Evolutionary conservation across 2,888 invertebrate species (phyloP).

Genomic region (Lottia scabra): DNA sequence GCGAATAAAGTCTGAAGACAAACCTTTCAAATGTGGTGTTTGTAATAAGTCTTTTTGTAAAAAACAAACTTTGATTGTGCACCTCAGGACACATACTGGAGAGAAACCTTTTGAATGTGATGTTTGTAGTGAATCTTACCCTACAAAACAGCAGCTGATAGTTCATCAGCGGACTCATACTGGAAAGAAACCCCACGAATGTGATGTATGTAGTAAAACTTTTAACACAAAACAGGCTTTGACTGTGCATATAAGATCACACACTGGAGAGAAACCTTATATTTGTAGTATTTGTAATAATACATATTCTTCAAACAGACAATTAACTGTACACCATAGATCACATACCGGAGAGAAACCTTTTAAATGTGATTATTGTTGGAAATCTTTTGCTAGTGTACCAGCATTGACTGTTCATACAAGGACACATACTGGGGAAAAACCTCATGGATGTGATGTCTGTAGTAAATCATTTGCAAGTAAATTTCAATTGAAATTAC

Average conservation of each 20-base stretch:
- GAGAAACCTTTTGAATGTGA: not conserved
- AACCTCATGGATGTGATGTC: conserved; percentile 25
- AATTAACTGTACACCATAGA: not conserved
- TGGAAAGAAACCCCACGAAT: conserved; percentile 6
- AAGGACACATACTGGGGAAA: conserved; percentile 19
- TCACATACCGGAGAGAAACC: conserved; percentile 4
- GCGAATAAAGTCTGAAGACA: too few species aligned
- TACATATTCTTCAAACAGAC: not conserved
- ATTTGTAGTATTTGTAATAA: conserved; percentile 2
- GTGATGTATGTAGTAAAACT: not conserved
- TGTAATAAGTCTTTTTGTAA: too few species aligned
- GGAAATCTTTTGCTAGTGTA: conserved; percentile 15
- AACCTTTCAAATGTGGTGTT: too few species aligned
- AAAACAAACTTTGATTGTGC: too few species aligned
- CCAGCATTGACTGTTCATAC: conserved; percentile 19
- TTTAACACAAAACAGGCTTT: not conserved
- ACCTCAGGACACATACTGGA: too few species aligned
- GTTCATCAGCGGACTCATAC: conserved; percentile 8
- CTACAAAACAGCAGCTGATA: not conserved
- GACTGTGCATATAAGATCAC: conserved; percentile 6
- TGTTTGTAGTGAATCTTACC: conserved; percentile 4
- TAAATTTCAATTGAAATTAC: too few species aligned
- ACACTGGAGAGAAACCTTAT: conserved; percentile 10
- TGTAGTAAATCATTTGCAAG: conserved; percentile 9
- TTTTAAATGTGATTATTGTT: conserved; percentile 15